Evolutionary conservation across 1,140 invertebrate genomes (phyloP).

Genomic region (Leptinotarsa lineolata): DNA sequence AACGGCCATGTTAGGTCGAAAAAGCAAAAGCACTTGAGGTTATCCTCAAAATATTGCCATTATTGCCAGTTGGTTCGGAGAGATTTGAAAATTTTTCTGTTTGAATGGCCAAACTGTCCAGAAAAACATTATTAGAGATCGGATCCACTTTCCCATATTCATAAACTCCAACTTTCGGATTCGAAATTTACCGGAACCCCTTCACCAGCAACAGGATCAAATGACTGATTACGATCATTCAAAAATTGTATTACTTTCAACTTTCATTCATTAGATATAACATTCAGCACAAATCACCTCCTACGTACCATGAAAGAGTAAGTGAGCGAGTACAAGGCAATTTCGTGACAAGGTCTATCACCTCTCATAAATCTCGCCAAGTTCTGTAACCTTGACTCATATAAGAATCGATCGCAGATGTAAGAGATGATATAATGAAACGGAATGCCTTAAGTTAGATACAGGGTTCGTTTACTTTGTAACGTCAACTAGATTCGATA

Average conservation of each 20-base stretch:
- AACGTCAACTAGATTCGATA: too few relatives aligned
- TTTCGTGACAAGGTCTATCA: neutral
- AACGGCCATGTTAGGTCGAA: too few relatives aligned
- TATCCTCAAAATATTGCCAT: too few relatives aligned
- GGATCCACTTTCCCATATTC: too few relatives aligned
- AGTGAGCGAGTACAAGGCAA: neutral
- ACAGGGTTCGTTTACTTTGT: too few relatives aligned
- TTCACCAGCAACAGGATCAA: neutral
- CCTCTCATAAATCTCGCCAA: constrained; percentile 1
- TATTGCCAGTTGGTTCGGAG: too few relatives aligned
- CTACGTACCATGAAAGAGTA: neutral
- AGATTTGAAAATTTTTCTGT: too few relatives aligned
- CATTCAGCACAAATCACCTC: neutral
- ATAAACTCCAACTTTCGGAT: too few relatives aligned
- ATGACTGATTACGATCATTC: neutral
- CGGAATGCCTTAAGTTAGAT: neutral
- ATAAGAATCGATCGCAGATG: neutral
- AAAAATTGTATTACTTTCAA: neutral
- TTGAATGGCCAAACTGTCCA: too few relatives aligned
- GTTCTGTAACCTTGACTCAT: neutral
- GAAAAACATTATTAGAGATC: too few relatives aligned
- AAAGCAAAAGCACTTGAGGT: too few relatives aligned
- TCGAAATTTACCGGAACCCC: neutral
- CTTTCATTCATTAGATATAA: neutral
- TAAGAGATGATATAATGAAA: neutral